Conservation (phyloP, 2,888 invertebrate genomes). For the Dicranocentrus wangi region DNA sequence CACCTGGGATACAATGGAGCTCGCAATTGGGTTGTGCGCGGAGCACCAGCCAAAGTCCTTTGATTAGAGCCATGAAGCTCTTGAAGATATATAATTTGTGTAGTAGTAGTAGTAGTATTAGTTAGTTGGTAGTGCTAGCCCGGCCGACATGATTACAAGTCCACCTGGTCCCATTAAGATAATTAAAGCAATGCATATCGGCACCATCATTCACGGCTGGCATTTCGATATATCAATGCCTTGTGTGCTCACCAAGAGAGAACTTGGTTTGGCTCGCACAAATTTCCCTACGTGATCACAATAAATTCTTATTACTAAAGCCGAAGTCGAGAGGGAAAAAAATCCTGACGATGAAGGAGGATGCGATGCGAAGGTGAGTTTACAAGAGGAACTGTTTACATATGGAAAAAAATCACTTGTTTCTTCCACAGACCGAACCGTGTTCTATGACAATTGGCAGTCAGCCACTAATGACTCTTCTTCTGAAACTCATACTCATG, state of each 20-base stretch:
- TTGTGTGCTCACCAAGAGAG: background rate
- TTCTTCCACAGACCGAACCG: too few relatives aligned
- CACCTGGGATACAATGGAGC: slow-evolving; percentile 30
- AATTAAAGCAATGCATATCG: slow-evolving; percentile 64
- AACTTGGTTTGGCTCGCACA: slow-evolving; percentile 14
- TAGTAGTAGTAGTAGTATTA: too few relatives aligned
- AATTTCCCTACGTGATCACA: slow-evolving; percentile 52
- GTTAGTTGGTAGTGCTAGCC: slow-evolving; percentile 58
- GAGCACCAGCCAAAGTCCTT: slow-evolving; percentile 4
- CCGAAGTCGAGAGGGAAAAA: background rate
- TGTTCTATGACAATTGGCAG: slow-evolving; percentile 54
- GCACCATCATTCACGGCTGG: slow-evolving; percentile 62
- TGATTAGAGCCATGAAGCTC: slow-evolving; percentile 39
- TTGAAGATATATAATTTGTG: too few relatives aligned
- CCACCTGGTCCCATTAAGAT: slow-evolving; percentile 64
- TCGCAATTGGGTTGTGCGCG: slow-evolving; percentile 4
- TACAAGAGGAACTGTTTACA: background rate
- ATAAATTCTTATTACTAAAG: slow-evolving; percentile 54
- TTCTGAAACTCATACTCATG: too few relatives aligned
- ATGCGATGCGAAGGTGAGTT: background rate
- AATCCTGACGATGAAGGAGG: background rate
- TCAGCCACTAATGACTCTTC: slow-evolving; percentile 59
- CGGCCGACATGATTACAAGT: slow-evolving; percentile 62
- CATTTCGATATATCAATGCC: slow-evolving; percentile 58
- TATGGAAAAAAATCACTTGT: slow-evolving; percentile 15